Conservation (phyloP, 2,113 vertebrate species). For the Malurus cyaneus region DNA sequence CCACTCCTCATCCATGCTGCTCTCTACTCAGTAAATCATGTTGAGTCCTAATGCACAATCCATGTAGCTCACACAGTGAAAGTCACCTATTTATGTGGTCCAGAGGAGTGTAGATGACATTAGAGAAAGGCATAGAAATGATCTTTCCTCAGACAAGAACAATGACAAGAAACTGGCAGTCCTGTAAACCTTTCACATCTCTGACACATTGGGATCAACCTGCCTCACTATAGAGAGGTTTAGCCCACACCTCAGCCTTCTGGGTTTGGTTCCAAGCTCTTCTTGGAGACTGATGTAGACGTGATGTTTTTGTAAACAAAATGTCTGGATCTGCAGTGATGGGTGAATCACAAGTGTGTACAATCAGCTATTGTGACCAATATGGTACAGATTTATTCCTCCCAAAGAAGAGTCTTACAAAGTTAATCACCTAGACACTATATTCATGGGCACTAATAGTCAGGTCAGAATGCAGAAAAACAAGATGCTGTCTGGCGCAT, state of each 20-base stretch:
- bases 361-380: neutral
- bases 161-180: neutral
- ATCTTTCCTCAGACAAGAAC: neutral
- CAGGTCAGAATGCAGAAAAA: neutral
- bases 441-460: neutral
- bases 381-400: neutral
- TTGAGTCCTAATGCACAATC: neutral
- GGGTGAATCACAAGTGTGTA: neutral
- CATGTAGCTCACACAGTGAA: neutral
- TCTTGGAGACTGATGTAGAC: neutral
- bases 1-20: neutral
- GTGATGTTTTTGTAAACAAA: neutral
- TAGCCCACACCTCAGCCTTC: neutral
- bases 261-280: neutral
- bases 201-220: neutral
- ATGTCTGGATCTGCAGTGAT: accelerated
- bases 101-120: neutral
- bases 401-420: neutral
- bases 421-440: neutral
- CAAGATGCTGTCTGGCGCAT: neutral
- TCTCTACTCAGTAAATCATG: neutral
- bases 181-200: neutral
- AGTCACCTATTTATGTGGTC: neutral
- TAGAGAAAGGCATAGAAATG: neutral
- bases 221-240: neutral